Percentiles rank a stretch among this genome's conserved stretches.
Conservation (phyloP, 2,797 vertebrate genomes). For the Erpetoichthys calabaricus region DNA sequence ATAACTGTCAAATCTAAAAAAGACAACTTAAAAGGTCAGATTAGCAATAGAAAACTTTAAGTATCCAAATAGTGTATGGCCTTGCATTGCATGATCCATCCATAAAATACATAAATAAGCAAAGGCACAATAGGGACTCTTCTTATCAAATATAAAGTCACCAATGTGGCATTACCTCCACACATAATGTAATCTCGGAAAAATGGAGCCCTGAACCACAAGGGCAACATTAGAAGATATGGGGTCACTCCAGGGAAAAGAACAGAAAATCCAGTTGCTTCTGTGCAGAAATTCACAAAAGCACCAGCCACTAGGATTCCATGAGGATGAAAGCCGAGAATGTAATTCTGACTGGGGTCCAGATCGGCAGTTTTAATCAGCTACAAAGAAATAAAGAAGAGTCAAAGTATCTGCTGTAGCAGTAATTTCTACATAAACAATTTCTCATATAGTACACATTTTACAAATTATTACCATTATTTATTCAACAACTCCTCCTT, state of each 20-base stretch:
- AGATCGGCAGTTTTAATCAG: slow-evolving; percentile 76
- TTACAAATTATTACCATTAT: not conserved
- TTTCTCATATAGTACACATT: not conserved
- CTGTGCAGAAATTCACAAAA: slow-evolving; percentile 75
- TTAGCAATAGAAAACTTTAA: too few relatives aligned
- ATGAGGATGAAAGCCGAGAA: slow-evolving; percentile 81
- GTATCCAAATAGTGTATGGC: too few relatives aligned
- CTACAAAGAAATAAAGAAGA: slow-evolving; percentile 33
- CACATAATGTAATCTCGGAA: slow-evolving; percentile 80
- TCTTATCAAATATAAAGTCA: too few relatives aligned
- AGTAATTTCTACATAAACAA: slow-evolving; percentile 1
- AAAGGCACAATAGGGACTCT: too few relatives aligned
- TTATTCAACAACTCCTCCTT: not conserved
- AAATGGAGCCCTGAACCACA: slow-evolving; percentile 81
- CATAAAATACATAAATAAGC: too few relatives aligned
- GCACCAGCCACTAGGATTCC: slow-evolving; percentile 71
- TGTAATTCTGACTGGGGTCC: slow-evolving; percentile 71
- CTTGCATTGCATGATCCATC: too few relatives aligned
- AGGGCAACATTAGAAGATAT: slow-evolving; percentile 69
- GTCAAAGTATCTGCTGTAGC: not conserved
- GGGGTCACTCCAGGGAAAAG: slow-evolving; percentile 65
- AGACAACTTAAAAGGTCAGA: too few relatives aligned
- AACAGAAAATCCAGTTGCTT: slow-evolving; percentile 53
- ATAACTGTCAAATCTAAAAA: too few relatives aligned
- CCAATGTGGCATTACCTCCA: slow-evolving; percentile 44